Evolutionary conservation across 30 jellyfish, hydroid and myxozoan genomes (phyloP), one percentile per base, ranked within the genome.

Genomic region (Pseudorhiza aurosa): DNA sequence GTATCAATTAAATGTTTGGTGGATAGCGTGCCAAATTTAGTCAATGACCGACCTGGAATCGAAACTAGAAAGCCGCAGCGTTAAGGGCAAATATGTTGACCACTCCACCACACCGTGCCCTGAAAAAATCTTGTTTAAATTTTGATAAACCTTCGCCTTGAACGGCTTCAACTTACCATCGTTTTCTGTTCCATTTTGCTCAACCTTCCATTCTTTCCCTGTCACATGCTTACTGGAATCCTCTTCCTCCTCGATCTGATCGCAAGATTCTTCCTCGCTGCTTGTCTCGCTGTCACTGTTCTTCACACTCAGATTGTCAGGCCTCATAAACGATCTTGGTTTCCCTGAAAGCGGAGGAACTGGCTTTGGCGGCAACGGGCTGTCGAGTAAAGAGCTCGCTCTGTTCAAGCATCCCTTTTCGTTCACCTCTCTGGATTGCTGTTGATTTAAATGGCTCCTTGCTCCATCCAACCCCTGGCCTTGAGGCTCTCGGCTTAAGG

Each of bases 121-220:
- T n/a, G n/a, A n/a, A n/a, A n/a, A n/a, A n/a, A n/a, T n/a, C n/a
- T n/a, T n/a, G n/a, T n/a, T n/a, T n/a, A n/a, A n/a, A n/a, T n/a
- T n/a, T n/a, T n/a, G n/a, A 2, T 14, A 12, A 49, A 49, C n/a
- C 10, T 14, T 49, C 7, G n/a, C 5, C 29, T 29, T n/a, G n/a
- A n/a, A n/a, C n/a, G n/a, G n/a, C n/a, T n/a, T n/a, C n/a, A 24
- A 18, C 74, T 4, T 65, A 68, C 86, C 96, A 21, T 74, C 83
- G 75, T 85, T 62, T 43, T 65, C 90, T 27, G 85, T 68, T 33
- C 75, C 96, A 65, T 85, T 84, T 9, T 67, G 79, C 10, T 72
- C 74, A 11, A 32, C 21, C 2, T 83, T 83, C 33, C 50, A 79
- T 40, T 70, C 74, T 39, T 63, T 65, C 14, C 67, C 67, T 53